Evolutionary conservation across 2,797 vertebrate species (phyloP).

Genomic region (Cheirogaleus major): DNA sequence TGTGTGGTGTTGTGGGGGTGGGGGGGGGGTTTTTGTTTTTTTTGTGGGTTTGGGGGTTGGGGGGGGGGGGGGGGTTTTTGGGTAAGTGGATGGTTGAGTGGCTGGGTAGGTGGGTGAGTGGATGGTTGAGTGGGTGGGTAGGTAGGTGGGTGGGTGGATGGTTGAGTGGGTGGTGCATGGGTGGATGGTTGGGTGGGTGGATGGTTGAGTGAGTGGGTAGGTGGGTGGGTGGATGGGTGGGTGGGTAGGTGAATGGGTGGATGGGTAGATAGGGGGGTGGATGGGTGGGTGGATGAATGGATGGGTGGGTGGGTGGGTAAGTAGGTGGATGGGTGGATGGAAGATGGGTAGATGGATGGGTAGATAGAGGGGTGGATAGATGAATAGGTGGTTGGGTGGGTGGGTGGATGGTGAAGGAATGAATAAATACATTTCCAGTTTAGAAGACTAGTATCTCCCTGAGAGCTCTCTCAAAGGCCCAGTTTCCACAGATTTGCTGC

Average conservation of each 20-base stretch:
- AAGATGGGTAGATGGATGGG: neutral
- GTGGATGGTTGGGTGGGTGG: too few relatives aligned
- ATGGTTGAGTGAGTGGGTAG: too few relatives aligned
- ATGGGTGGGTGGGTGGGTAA: rapidly evolving
- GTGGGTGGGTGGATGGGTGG: neutral
- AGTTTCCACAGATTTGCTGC: neutral
- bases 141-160: too few relatives aligned
- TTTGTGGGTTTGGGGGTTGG: too few relatives aligned
- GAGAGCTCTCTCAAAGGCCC: neutral
- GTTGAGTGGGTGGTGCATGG: too few relatives aligned
- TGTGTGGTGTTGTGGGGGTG: too few relatives aligned
- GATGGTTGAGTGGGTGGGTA: too few relatives aligned
- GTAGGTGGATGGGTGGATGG: neutral
- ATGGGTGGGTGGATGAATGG: rapidly evolving
- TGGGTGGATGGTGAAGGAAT: rapidly evolving
- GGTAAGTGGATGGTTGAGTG: too few relatives aligned
- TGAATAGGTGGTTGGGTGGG: neutral
- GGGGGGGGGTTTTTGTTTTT: too few relatives aligned
- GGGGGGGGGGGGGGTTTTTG: too few relatives aligned
- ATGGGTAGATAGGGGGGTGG: rapidly evolving
- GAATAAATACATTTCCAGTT: neutral
- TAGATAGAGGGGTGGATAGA: neutral
- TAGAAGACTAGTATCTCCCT: neutral
- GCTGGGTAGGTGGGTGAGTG: too few relatives aligned
- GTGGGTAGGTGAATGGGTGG: rapidly evolving